A percentile compares a stretch with the other conserved stretches of the same genome.
Conservation (phyloP, 2,888 invertebrate genomes). For the Oscheius onirici region DNA sequence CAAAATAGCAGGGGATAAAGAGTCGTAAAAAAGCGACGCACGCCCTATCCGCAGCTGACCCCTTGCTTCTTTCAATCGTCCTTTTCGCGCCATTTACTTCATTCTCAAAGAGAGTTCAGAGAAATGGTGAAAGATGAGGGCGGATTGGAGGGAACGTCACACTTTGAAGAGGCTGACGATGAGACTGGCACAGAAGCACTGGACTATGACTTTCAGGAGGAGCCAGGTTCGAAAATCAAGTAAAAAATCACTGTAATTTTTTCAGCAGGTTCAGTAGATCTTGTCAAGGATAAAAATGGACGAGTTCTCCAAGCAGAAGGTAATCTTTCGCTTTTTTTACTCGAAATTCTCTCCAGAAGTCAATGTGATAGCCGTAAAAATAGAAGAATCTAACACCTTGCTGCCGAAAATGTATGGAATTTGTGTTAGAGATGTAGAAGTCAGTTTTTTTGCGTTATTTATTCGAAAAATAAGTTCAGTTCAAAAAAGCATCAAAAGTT, state of each 20-base stretch:
- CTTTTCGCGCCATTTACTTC: neutral
- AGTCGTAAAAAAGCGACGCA: slow-evolving; percentile 6
- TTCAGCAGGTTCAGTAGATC: too few species aligned
- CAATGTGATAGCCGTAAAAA: neutral
- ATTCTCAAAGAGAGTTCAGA: neutral
- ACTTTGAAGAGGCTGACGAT: neutral
- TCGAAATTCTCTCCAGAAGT: neutral
- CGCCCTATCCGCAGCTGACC: slow-evolving; percentile 12
- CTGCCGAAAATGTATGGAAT: neutral
- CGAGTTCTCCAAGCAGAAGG: too few species aligned
- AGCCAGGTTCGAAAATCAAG: too few species aligned
- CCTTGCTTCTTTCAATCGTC: neutral
- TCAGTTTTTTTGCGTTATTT: neutral
- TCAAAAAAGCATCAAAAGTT: slow-evolving; percentile 1
- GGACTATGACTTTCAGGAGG: neutral
- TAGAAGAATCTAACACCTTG: neutral
- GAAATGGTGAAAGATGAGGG: slow-evolving; percentile 2
- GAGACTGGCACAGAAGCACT: neutral
- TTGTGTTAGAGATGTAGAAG: neutral
- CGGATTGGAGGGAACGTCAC: neutral
- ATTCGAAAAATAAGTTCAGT: neutral
- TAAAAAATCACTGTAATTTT: too few species aligned
- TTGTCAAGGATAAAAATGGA: too few species aligned
- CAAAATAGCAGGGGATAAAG: neutral
- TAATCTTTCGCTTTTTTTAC: too few species aligned